phyloP scores from a whole-genome alignment of 2,888 invertebrate species.

The Abrostola triplasia region DNA sequence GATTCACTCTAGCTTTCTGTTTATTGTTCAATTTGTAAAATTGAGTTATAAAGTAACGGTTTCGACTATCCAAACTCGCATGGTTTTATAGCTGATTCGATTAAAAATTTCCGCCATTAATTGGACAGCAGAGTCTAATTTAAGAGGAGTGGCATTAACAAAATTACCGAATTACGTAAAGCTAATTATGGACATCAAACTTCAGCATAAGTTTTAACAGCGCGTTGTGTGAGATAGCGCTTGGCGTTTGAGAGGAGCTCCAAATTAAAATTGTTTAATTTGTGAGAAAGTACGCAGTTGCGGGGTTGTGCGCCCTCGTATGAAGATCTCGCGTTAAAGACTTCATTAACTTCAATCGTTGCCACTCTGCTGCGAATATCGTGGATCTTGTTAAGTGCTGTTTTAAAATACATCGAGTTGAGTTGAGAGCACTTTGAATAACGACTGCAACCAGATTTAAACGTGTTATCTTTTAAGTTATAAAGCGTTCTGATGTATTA shows the following conservation, averaged over 20 bases:
- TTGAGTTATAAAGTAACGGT: slow-evolving; percentile 46
- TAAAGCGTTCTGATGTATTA: not conserved
- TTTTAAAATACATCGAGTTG: slow-evolving; percentile 43
- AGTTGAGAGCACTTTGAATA: slow-evolving; percentile 19
- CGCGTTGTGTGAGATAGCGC: slow-evolving; percentile 53
- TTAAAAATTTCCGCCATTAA: slow-evolving; percentile 71
- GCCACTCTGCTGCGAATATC: slow-evolving; percentile 46
- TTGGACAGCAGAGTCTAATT: slow-evolving; percentile 68
- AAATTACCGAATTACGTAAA: slow-evolving; percentile 76
- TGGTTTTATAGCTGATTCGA: slow-evolving; percentile 58
- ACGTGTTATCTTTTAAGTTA: not conserved
- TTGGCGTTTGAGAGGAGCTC: slow-evolving; percentile 50
- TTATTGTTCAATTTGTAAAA: slow-evolving; percentile 49
- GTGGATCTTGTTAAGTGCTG: slow-evolving; percentile 42
- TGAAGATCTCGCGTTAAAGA: slow-evolving; percentile 50
- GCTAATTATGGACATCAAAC: slow-evolving; percentile 81
- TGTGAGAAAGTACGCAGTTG: slow-evolving; percentile 52
- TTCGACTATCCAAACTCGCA: slow-evolving; percentile 43
- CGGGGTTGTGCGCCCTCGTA: slow-evolving; percentile 29
- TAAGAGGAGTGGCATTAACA: slow-evolving; percentile 70
- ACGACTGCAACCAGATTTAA: slow-evolving; percentile 19
- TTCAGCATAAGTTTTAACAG: slow-evolving; percentile 70
- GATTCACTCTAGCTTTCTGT: slow-evolving; percentile 27
- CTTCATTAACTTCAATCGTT: slow-evolving; percentile 59
- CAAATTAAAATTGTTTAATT: slow-evolving; percentile 73